A percentile compares a stretch with the other conserved stretches of the same genome.
Evolutionary conservation across 2,797 vertebrate genomes (phyloP).

Genomic region (Malurus splendens): DNA sequence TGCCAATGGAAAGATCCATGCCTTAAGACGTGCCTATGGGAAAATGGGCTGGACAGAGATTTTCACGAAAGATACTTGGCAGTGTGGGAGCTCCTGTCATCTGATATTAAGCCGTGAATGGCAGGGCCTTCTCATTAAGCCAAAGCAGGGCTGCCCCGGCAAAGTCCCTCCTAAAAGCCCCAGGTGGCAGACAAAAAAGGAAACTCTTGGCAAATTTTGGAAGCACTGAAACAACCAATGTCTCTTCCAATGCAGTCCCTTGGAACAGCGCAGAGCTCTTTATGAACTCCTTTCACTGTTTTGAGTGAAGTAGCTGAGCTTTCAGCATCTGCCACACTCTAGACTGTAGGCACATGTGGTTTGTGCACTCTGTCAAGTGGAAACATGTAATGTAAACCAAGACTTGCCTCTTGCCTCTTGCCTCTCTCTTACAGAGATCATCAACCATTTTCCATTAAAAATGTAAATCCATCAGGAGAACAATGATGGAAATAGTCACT

Average conservation of each 20-base stretch:
- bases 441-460: not conserved
- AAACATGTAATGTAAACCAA: not conserved
- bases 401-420: not conserved
- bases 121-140: not conserved
- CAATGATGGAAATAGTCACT: not conserved
- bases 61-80: not conserved
- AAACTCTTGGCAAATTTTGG: not conserved
- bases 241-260: not conserved
- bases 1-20: not conserved
- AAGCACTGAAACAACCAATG: not conserved
- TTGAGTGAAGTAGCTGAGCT: not conserved
- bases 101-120: not conserved
- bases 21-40: not conserved
- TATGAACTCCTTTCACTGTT: not conserved
- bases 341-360: not conserved
- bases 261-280: not conserved
- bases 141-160: not conserved
- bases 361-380: not conserved
- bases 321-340: not conserved
- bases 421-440: not conserved
- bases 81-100: not conserved
- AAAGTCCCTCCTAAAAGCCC: not conserved
- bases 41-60: not conserved
- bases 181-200: not conserved
- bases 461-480: not conserved